Conservation (phyloP, 1,140 invertebrate species). For the Aleiodes sp. region DNA sequence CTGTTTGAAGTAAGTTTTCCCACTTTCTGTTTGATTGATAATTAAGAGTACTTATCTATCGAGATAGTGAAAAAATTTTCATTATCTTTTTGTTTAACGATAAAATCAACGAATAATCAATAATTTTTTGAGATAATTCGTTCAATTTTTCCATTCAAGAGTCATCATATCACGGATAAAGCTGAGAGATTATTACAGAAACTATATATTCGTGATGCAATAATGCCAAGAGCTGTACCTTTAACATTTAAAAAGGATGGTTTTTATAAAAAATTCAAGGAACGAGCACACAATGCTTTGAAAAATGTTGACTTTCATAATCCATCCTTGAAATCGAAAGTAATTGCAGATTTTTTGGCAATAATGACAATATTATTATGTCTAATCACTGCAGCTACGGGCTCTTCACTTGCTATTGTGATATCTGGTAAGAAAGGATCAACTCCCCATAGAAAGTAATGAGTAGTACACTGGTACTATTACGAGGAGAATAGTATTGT, state of each 20-base stretch:
- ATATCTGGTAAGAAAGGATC: slow-evolving; percentile 41
- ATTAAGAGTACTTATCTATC: no score
- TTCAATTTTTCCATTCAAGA: no score
- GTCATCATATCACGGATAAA: slow-evolving; percentile 69
- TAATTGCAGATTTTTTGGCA: slow-evolving; percentile 68
- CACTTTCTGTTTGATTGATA: no score
- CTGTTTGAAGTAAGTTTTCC: slow-evolving; percentile 74
- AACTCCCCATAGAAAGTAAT: no score
- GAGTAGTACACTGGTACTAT: no score
- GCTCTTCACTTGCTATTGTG: slow-evolving; percentile 43
- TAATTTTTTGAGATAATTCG: no score
- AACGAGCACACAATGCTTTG: slow-evolving; percentile 66
- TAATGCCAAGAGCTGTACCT: slow-evolving; percentile 69
- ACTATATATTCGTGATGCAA: slow-evolving; percentile 70
- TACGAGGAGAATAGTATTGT: no score
- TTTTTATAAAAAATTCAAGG: slow-evolving; percentile 75
- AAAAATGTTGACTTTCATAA: slow-evolving; percentile 62
- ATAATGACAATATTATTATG: slow-evolving; percentile 64
- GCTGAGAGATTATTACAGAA: slow-evolving; percentile 69
- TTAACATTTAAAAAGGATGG: slow-evolving; percentile 76
- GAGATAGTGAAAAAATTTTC: no score
- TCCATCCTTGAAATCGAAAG: slow-evolving; percentile 60
- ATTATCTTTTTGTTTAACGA: no score
- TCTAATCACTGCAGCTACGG: slow-evolving; percentile 63
- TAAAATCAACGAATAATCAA: neutral